Conservation (phyloP, 1,140 invertebrate species). For the Archivesica marissinica region DNA sequence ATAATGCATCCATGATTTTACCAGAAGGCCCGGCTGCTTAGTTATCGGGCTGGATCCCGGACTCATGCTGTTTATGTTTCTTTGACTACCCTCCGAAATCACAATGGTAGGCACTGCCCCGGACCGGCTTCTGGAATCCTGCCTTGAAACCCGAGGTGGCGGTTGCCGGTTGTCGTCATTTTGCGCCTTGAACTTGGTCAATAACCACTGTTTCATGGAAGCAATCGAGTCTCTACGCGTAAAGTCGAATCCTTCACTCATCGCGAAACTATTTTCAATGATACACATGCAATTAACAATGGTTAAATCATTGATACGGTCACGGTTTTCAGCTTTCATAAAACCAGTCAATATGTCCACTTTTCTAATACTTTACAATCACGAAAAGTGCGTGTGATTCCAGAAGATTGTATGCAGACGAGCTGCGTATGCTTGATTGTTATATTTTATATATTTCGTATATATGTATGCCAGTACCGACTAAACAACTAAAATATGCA, state of each 20-base stretch:
- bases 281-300: too few relatives aligned
- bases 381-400: too few relatives aligned
- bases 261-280: too few relatives aligned
- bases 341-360: too few relatives aligned
- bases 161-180: background rate
- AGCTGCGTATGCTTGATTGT: too few relatives aligned
- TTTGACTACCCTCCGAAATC: conserved; percentile 45
- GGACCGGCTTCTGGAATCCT: background rate
- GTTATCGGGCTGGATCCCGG: conserved; percentile 1
- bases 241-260: background rate
- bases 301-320: too few relatives aligned
- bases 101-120: conserved; percentile 16
- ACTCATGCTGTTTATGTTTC: conserved; percentile 25
- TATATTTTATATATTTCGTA: too few relatives aligned
- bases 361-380: too few relatives aligned
- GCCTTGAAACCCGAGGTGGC: background rate
- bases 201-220: conserved; percentile 34
- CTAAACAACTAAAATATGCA: too few relatives aligned
- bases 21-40: conserved; percentile 13
- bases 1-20: conserved; percentile 14
- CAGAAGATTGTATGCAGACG: too few relatives aligned
- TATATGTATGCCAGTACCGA: too few relatives aligned
- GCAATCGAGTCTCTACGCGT: background rate
- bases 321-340: too few relatives aligned
- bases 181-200: conserved; percentile 1